Percentiles rank a stretch among this genome's conserved stretches.
These are phyloP conservation scores for Xenentodon cancila DNA, from an alignment of 2,797 vertebrate genomes.

Conservation along the genomic window DNA sequence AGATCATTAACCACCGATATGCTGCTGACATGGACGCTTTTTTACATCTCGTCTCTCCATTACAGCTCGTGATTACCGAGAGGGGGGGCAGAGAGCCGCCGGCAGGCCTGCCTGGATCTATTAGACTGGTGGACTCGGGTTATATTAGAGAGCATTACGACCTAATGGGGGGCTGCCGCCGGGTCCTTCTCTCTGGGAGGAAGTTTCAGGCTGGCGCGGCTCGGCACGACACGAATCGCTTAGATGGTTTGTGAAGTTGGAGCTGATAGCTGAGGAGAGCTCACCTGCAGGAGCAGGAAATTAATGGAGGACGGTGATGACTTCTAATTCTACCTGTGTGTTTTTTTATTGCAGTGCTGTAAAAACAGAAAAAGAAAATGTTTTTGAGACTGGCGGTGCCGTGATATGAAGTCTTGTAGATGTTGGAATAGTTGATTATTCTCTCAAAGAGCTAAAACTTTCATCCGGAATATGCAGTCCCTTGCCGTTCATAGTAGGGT, in stretches of 20 bases:
- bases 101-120: slow-evolving; percentile 74
- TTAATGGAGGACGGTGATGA: slow-evolving; percentile 10
- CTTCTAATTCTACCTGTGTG: no score
- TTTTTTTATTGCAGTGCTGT: not conserved
- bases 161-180: slow-evolving; percentile 75
- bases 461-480: no score
- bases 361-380: not conserved
- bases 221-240: slow-evolving; percentile 45
- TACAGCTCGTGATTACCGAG: slow-evolving; percentile 79
- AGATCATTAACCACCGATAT: slow-evolving; percentile 91
- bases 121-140: slow-evolving; percentile 68
- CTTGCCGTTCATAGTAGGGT: no score
- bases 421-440: no score
- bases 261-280: slow-evolving; percentile 31
- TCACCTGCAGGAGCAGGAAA: slow-evolving; percentile 37
- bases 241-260: slow-evolving; percentile 54
- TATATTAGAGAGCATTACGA: slow-evolving; percentile 77
- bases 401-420: no score
- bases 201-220: slow-evolving; percentile 38
- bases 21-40: slow-evolving; percentile 86
- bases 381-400: no score
- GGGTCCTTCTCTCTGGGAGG: slow-evolving; percentile 69
- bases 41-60: slow-evolving; percentile 84
- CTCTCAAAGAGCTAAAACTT: no score
- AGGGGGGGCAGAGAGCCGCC: slow-evolving; percentile 74